Evolutionary conservation across 2,113 vertebrate genomes (phyloP).

Genomic region (Speoplatyrhinus poulsoni): DNA sequence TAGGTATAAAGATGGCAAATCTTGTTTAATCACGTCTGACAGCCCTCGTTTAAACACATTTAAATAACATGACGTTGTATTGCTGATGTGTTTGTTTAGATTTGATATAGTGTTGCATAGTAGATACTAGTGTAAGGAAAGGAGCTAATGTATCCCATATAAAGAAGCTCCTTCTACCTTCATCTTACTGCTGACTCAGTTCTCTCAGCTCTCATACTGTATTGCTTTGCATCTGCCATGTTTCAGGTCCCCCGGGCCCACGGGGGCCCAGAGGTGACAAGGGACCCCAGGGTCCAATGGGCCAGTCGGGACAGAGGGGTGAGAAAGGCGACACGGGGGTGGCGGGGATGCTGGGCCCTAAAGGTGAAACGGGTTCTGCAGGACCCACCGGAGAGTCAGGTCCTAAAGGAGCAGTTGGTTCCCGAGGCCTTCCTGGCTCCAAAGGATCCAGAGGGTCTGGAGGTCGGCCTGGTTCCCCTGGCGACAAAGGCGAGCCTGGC

Average conservation of each 20-base stretch:
- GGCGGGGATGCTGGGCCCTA: conserved; percentile 80
- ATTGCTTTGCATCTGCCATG: conserved; percentile 19
- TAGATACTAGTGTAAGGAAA: too few relatives aligned
- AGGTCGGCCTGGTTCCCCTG: conserved; percentile 86
- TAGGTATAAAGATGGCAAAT: too few relatives aligned
- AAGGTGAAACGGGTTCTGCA: conserved; percentile 85
- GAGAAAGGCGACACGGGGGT: conserved; percentile 92
- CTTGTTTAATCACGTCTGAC: too few relatives aligned
- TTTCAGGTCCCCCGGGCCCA: conserved; percentile 95
- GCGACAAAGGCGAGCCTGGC: conserved; percentile 89
- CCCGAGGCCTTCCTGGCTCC: conserved; percentile 83
- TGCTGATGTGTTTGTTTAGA: too few relatives aligned
- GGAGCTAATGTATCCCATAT: too few relatives aligned
- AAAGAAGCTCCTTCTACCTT: too few relatives aligned
- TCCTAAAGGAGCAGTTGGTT: conserved; percentile 85
- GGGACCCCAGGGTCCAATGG: conserved; percentile 86
- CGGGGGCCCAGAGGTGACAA: conserved; percentile 90
- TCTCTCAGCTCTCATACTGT: not conserved
- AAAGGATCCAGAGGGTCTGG: conserved; percentile 92
- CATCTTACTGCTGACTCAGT: not conserved
- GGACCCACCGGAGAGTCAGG: conserved; percentile 83
- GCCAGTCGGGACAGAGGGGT: conserved; percentile 86
- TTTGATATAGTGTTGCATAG: too few relatives aligned
- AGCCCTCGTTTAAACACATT: too few relatives aligned
- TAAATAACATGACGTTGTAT: too few relatives aligned